Conservation (phyloP, 2,888 invertebrate species). For the Pandemis heparana region DNA sequence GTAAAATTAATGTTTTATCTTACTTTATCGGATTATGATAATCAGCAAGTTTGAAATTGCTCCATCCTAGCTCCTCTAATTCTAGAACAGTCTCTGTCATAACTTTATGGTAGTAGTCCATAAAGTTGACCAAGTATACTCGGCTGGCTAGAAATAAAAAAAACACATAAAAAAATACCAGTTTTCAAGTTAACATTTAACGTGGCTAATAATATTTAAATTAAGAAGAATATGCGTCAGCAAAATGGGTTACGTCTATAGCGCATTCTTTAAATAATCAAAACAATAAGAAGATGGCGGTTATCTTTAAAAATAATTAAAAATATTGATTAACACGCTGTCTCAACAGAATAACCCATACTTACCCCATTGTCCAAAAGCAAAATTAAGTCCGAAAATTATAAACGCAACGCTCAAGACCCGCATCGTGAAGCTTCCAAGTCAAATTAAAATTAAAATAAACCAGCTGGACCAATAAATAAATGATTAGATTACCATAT, state of each 20-base stretch:
- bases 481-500: slow-evolving; percentile 12
- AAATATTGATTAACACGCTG: too few species aligned
- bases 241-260: too few species aligned
- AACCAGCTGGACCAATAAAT: not conserved
- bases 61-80: slow-evolving; percentile 59
- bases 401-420: not conserved
- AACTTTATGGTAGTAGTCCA: slow-evolving; percentile 51
- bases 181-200: not conserved
- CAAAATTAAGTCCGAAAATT: not conserved
- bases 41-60: slow-evolving; percentile 58
- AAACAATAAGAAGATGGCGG: too few species aligned
- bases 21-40: slow-evolving; percentile 57
- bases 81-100: slow-evolving; percentile 58
- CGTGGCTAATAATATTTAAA: too few species aligned
- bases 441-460: not conserved
- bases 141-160: slow-evolving; percentile 47
- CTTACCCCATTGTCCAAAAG: slow-evolving; percentile 35
- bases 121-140: slow-evolving; percentile 51
- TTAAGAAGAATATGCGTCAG: too few species aligned
- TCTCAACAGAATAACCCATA: not conserved
- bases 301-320: too few species aligned
- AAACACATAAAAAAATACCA: too few species aligned
- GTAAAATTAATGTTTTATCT: slow-evolving; percentile 26
- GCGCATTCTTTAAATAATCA: too few species aligned
- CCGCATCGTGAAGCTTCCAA: slow-evolving; percentile 12